phyloP scores from a whole-genome alignment of 1,140 invertebrate genomes.

The Batillaria attramentaria region DNA sequence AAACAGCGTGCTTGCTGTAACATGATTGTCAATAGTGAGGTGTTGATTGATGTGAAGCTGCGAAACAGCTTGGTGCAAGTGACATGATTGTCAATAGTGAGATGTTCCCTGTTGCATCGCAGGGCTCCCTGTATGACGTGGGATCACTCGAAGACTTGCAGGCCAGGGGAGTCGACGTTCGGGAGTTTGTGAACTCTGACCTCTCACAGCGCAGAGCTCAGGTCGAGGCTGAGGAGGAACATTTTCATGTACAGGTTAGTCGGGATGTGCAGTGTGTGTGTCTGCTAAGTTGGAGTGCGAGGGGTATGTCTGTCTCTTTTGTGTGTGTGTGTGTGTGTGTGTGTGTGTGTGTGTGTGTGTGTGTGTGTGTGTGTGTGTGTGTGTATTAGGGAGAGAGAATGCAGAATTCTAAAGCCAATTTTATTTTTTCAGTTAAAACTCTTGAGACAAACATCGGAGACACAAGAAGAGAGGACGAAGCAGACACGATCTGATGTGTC shows the following conservation, averaged over 20 bases:
- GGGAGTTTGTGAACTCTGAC: constrained; percentile 26
- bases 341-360: too few species aligned
- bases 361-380: constrained; percentile 3
- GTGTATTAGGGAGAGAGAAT: background rate
- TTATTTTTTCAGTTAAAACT: background rate
- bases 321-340: too few species aligned
- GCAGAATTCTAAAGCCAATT: background rate
- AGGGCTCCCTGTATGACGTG: constrained; percentile 44
- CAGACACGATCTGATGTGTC: constrained; percentile 7
- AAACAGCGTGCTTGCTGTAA: too few species aligned
- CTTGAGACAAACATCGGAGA: background rate
- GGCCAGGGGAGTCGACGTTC: constrained; percentile 38
- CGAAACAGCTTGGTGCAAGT: too few species aligned
- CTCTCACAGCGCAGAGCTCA: background rate
- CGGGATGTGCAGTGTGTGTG: too few species aligned
- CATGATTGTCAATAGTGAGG: too few species aligned
- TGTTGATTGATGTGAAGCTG: too few species aligned
- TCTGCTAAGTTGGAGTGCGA: too few species aligned
- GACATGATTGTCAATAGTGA: too few species aligned
- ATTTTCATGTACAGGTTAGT: constrained; percentile 25
- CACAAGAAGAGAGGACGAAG: background rate
- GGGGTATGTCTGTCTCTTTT: too few species aligned
- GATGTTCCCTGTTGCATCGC: too few species aligned
- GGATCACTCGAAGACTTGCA: constrained; percentile 49
- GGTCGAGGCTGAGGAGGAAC: constrained; percentile 40